Evolutionary conservation across 1,140 invertebrate genomes (phyloP).

Genomic region (Rhagoletis pomonella): DNA sequence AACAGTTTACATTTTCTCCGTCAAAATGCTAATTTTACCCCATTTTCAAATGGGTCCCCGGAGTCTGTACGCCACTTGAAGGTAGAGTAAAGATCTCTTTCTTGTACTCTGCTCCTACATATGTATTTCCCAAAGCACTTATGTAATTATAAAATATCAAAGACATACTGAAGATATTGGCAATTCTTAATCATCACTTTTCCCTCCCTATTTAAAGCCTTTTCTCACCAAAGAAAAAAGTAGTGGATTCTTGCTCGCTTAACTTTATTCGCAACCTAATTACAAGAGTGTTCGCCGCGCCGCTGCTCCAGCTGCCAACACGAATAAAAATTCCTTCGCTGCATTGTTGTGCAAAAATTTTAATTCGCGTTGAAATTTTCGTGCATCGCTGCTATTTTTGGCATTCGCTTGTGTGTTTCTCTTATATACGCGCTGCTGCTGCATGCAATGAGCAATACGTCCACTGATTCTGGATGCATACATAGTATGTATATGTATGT

Average conservation of each 20-base stretch:
- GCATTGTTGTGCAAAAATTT: slow-evolving; percentile 61
- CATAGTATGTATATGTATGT: too few relatives aligned
- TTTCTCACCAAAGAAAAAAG: not conserved
- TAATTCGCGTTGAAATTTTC: slow-evolving; percentile 70
- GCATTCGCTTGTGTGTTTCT: slow-evolving; percentile 12
- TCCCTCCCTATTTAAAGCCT: not conserved
- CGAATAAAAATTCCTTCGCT: slow-evolving; percentile 35
- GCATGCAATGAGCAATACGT: too few relatives aligned
- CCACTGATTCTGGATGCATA: too few relatives aligned
- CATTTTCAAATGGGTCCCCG: too few relatives aligned
- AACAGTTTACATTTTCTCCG: too few relatives aligned
- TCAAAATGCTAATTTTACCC: too few relatives aligned
- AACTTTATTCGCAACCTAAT: not conserved
- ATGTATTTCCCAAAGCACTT: too few relatives aligned
- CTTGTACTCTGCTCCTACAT: too few relatives aligned
- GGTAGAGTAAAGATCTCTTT: too few relatives aligned
- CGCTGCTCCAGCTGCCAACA: slow-evolving; percentile 35
- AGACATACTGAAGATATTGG: too few relatives aligned
- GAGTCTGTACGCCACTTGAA: too few relatives aligned
- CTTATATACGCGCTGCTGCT: not conserved
- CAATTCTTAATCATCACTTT: not conserved
- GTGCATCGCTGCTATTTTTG: slow-evolving; percentile 69
- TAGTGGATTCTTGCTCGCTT: not conserved
- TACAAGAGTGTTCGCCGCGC: not conserved
- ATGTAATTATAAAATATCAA: too few relatives aligned